Conservation (phyloP, 2,888 invertebrate genomes). For the Drosophila robusta region DNA sequence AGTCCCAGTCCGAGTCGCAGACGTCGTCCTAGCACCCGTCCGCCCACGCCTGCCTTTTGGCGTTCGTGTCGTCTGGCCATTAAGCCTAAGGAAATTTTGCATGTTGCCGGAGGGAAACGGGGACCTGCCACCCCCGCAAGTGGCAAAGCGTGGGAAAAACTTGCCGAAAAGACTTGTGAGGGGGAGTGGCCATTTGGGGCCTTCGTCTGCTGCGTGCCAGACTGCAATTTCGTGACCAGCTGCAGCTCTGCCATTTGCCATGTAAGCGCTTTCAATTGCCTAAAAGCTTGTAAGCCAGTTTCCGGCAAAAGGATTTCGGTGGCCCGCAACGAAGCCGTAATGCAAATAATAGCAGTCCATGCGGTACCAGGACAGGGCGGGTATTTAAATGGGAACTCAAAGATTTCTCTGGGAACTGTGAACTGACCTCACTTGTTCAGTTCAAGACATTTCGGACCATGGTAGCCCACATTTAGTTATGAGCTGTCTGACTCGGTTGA, state of each 20-base stretch:
- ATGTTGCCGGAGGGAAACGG: slow-evolving; percentile 44
- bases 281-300: slow-evolving; percentile 81
- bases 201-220: slow-evolving; percentile 65
- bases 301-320: slow-evolving; percentile 61
- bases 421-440: neutral
- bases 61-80: slow-evolving; percentile 72
- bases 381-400: slow-evolving; percentile 5
- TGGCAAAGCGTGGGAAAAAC: slow-evolving; percentile 76
- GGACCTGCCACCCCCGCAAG: slow-evolving; percentile 49
- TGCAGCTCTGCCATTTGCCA: slow-evolving; percentile 34
- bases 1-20: slow-evolving; percentile 1
- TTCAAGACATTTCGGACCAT: neutral
- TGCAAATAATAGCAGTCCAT: slow-evolving; percentile 19
- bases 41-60: slow-evolving; percentile 37
- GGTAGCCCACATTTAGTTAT: slow-evolving; percentile 10
- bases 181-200: slow-evolving; percentile 20
- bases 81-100: slow-evolving; percentile 70
- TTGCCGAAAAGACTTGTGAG: slow-evolving; percentile 56
- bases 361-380: slow-evolving; percentile 15
- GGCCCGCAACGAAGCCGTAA: slow-evolving; percentile 22
- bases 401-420: neutral
- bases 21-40: slow-evolving; percentile 10
- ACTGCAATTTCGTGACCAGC: slow-evolving; percentile 72
- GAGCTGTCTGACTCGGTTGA: neutral
- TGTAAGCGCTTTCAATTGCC: slow-evolving; percentile 75